Evolutionary conservation across 2,113 vertebrate genomes (phyloP), one percentile per base, ranked within the genome.

Genomic region (Peromyscus maniculatus): DNA sequence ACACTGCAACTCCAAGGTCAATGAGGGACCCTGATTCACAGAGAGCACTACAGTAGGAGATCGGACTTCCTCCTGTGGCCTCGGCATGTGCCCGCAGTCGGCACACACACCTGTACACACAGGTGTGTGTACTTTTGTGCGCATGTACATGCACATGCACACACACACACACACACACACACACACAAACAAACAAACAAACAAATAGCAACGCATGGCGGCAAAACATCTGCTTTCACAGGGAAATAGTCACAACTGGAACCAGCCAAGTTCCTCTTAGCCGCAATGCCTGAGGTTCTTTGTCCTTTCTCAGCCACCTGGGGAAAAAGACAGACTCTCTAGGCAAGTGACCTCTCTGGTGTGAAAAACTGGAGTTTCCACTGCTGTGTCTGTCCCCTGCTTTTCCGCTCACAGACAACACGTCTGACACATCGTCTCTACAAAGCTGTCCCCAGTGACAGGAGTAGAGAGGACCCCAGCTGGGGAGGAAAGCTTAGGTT

Each of bases 231-330:
- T 24, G 46, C 46, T 16, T 17, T 69, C 31, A 33, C 33, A 49
- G 55, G n/a, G 9, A 94, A 62, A 43, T 69, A 52, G 46, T 87
- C 87, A 91, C 39, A 84, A 39, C 66, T 59, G 16, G 91, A 69
- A 64, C 62, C 57, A 49, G 69, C 75, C 67, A n/a, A 75, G 33
- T 55, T 59, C 64, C n/a, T 91, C 67, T 66, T 4, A 46, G 46
- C 36, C 19, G 11, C 26, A 64, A 36, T 33, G 2, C 19, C 49
- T 19, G 0, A 71, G n/a, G 55, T 36, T 59, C 43, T 92, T 91
- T 89, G 78, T 92, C 77, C 19, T 66, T n/a, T 49, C 28, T 9
- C 36, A 22, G 46, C 16, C 17, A 7, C n/a, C 1, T 16, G 5
- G 11, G 28, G 22, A n/a, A 46, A 43, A 62, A 59, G 31, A 46